Conservation (phyloP, 2,113 vertebrate species). For the Neolamprologus fasciatus region DNA sequence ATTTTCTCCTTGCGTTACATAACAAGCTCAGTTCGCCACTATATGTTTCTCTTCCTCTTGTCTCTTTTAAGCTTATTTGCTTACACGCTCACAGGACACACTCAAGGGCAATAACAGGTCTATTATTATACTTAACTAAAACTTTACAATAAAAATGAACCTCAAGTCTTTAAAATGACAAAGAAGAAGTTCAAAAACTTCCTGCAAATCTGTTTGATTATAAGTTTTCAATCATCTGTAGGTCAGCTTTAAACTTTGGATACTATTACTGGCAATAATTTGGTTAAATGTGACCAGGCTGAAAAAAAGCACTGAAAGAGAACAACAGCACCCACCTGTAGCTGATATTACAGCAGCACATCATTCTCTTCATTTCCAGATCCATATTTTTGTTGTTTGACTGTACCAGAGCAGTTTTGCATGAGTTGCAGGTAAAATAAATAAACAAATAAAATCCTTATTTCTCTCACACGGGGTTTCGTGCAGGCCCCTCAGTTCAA, state of each 20-base stretch:
- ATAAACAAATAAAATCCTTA: not conserved
- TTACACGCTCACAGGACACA: not conserved
- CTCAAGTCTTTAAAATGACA: not conserved
- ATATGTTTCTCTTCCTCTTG: not conserved
- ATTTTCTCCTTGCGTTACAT: constrained; percentile 9
- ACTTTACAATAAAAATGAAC: not conserved
- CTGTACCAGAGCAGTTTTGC: not conserved
- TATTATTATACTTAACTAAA: not conserved
- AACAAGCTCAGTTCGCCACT: not conserved
- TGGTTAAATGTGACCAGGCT: not conserved
- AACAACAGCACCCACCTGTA: not conserved
- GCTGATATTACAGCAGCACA: not conserved
- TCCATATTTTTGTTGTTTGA: not conserved
- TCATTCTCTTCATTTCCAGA: not conserved
- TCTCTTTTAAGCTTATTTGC: not conserved
- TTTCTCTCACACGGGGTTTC: not conserved
- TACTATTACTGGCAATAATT: not conserved
- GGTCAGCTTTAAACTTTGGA: not conserved
- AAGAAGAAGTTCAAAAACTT: fast-evolving
- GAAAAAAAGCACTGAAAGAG: not conserved
- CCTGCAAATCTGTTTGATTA: not conserved
- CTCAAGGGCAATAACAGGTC: not conserved
- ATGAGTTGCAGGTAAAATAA: not conserved
- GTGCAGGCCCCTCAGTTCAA: not conserved
- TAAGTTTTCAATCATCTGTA: not conserved